Conservation (phyloP, 2,113 vertebrate genomes). For the Gadus chalcogrammus region DNA sequence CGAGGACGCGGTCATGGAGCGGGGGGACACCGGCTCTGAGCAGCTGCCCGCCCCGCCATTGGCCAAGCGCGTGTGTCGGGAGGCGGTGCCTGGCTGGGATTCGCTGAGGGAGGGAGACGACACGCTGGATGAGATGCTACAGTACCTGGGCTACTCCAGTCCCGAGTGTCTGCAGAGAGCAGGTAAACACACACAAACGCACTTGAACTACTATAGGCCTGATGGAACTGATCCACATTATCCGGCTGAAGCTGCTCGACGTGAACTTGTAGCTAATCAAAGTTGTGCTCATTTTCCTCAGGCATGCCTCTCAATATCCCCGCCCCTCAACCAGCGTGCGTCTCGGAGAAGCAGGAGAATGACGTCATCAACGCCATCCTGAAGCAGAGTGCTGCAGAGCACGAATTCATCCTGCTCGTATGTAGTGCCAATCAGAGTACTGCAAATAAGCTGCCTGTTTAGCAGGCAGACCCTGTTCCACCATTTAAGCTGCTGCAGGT, state of each 20-base stretch:
- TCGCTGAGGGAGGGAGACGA: constrained; percentile 89
- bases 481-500: no score
- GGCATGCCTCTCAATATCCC: constrained; percentile 93
- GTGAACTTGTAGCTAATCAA: no score
- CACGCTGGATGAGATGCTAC: constrained; percentile 92
- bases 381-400: constrained; percentile 92
- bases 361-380: constrained; percentile 97
- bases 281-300: constrained; percentile 36
- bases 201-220: no score
- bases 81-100: constrained; percentile 91
- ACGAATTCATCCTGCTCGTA: constrained; percentile 84
- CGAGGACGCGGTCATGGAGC: constrained; percentile 47
- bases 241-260: no score
- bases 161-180: constrained; percentile 94
- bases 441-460: no score
- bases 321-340: constrained; percentile 87
- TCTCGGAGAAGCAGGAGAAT: constrained; percentile 97
- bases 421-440: constrained; percentile 5
- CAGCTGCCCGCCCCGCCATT: constrained; percentile 76
- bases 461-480: no score
- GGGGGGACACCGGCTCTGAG: constrained; percentile 70
- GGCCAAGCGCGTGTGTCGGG: constrained; percentile 85
- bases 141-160: constrained; percentile 90
- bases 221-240: no score
- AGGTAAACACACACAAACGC: constrained; percentile 65